Percentiles rank a stretch among this genome's conserved stretches.
phyloP scores from a whole-genome alignment of 2,888 invertebrate genomes.

The Drosophila incognita region DNA sequence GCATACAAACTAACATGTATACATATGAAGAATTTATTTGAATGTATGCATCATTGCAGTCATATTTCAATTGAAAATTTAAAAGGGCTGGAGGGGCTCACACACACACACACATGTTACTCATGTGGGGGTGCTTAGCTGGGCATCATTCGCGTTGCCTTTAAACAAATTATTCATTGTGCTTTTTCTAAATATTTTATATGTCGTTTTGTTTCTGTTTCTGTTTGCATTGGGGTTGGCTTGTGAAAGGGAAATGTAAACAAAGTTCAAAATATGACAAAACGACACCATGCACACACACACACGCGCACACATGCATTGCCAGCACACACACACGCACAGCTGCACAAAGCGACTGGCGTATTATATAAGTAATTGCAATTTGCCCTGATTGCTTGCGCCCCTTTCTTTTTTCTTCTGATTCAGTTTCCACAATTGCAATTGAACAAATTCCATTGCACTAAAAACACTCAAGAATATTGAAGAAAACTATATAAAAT shows the following conservation, averaged over 20 bases:
- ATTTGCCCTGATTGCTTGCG: conserved; percentile 68
- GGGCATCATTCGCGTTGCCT: conserved; percentile 47
- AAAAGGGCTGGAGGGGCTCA: conserved; percentile 51
- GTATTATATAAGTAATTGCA: conserved; percentile 77
- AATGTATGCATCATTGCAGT: conserved; percentile 47
- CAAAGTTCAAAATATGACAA: conserved; percentile 62
- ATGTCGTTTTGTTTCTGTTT: conserved; percentile 24
- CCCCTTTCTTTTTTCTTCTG: conserved; percentile 26
- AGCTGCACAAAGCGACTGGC: conserved; percentile 35
- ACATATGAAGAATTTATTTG: conserved; percentile 3
- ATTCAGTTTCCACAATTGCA: conserved; percentile 27
- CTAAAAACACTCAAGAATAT: conserved; percentile 10
- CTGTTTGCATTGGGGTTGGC: conserved; percentile 14
- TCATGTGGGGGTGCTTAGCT: conserved; percentile 30
- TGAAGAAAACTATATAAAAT: conserved; percentile 14
- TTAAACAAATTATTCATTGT: conserved; percentile 71
- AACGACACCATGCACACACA: conserved; percentile 26
- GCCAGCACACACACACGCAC: conserved; percentile 21
- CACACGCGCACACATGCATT: conserved; percentile 10
- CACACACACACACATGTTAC: not conserved
- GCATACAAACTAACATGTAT: conserved; percentile 16
- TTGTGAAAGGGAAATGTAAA: conserved; percentile 77
- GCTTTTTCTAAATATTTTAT: conserved; percentile 36
- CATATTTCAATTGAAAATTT: conserved; percentile 75
- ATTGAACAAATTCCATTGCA: conserved; percentile 34